These are phyloP conservation scores for Acronicta psi DNA, from an alignment of 2,888 invertebrate genomes.

Conservation along the genomic window DNA sequence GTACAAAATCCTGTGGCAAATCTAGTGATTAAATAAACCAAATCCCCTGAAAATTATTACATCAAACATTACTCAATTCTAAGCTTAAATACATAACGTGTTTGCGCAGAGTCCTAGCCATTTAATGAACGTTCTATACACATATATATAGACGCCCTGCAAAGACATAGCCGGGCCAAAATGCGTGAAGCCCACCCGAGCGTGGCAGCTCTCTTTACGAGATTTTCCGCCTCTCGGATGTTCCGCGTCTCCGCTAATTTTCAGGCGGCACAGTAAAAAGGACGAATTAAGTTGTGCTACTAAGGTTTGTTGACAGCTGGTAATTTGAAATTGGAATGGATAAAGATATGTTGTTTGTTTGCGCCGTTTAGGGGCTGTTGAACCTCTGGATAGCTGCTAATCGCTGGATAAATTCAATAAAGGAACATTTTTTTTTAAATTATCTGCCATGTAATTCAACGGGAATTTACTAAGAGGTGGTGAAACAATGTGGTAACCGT, in stretches of 20 bases:
- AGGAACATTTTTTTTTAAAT: too few relatives aligned
- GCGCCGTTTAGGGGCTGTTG: too few relatives aligned
- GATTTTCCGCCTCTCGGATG: slow-evolving; percentile 46
- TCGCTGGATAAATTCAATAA: too few relatives aligned
- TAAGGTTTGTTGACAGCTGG: slow-evolving; percentile 22
- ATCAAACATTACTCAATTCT: too few relatives aligned
- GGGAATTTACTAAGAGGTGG: too few relatives aligned
- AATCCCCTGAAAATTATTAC: too few relatives aligned
- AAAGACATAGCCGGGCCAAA: slow-evolving; percentile 44
- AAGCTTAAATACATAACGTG: slow-evolving; percentile 5
- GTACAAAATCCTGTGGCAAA: too few relatives aligned
- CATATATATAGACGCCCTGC: slow-evolving; percentile 10
- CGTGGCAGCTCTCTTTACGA: slow-evolving; percentile 49
- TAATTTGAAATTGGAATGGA: slow-evolving; percentile 22
- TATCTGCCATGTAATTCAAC: too few relatives aligned
- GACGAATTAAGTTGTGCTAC: slow-evolving; percentile 32
- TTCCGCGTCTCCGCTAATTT: slow-evolving; percentile 41
- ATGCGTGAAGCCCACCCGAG: slow-evolving; percentile 51
- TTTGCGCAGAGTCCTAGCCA: slow-evolving; percentile 26
- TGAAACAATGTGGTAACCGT: too few relatives aligned
- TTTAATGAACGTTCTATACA: slow-evolving; percentile 34
- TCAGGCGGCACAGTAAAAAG: slow-evolving; percentile 42
- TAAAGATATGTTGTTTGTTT: slow-evolving; percentile 16
- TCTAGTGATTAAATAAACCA: too few relatives aligned
- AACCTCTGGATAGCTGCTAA: too few relatives aligned